Percentiles rank a stretch among this genome's conserved stretches.
Evolutionary conservation across 2,113 vertebrate genomes (phyloP).

Genomic region (Nerophis lumbriciformis): DNA sequence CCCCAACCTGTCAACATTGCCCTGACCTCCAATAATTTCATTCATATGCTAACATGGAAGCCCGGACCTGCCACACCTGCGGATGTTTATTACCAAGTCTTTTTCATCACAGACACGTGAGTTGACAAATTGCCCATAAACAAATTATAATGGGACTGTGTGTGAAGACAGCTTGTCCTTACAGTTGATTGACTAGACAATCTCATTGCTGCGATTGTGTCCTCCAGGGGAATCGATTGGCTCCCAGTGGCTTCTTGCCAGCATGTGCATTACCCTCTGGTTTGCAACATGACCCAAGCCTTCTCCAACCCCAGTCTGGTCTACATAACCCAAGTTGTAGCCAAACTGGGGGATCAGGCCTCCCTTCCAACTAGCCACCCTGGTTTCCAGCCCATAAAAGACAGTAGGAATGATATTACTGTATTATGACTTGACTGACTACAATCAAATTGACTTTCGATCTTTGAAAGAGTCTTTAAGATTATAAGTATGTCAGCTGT

Average conservation of each 20-base stretch:
- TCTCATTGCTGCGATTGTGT: background rate
- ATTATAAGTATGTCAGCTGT: background rate
- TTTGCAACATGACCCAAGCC: conserved; percentile 48
- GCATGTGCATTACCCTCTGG: conserved; percentile 29
- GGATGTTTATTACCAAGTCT: conserved; percentile 35
- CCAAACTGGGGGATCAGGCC: background rate
- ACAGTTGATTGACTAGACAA: background rate
- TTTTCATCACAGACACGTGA: background rate
- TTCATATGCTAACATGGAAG: conserved; percentile 48
- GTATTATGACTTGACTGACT: background rate
- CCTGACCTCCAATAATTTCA: conserved; percentile 24
- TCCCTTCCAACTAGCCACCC: fast-evolving
- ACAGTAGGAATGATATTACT: conserved; percentile 35
- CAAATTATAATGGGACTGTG: too few relatives aligned
- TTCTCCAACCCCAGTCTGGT: fast-evolving
- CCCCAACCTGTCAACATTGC: conserved; percentile 17
- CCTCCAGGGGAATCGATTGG: conserved; percentile 15
- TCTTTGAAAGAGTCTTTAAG: too few relatives aligned
- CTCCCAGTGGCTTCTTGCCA: conserved; percentile 36
- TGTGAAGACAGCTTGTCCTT: too few relatives aligned
- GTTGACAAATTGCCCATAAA: background rate
- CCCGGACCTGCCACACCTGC: conserved; percentile 27
- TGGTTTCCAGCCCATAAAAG: conserved; percentile 19
- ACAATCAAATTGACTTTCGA: too few relatives aligned
- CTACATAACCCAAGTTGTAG: conserved; percentile 12